A percentile compares a stretch with the other conserved stretches of the same genome.
phyloP scores from a whole-genome alignment of 2,888 invertebrate genomes.

The Sympetrum striolatum region DNA sequence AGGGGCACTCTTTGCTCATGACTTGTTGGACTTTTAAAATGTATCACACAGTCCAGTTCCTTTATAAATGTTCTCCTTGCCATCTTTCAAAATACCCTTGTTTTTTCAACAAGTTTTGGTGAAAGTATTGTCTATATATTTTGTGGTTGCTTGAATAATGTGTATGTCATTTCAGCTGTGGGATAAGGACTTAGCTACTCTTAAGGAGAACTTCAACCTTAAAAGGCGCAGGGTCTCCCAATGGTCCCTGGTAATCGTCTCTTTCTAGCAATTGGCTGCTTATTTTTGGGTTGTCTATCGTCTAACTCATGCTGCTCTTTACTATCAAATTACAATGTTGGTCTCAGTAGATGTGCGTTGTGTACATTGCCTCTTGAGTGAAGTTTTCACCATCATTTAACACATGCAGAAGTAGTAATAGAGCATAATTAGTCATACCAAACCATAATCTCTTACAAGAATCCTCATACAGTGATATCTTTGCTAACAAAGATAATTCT shows the following conservation, averaged over 20 bases:
- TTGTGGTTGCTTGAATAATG: background rate
- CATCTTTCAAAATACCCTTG: too few species aligned
- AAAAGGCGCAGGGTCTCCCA: conserved; percentile 84
- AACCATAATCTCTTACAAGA: background rate
- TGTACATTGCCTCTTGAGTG: background rate
- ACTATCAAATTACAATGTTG: background rate
- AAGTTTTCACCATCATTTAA: background rate
- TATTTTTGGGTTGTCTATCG: background rate
- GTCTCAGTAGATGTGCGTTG: background rate
- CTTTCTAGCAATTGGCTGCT: conserved; percentile 7
- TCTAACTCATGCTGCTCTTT: background rate
- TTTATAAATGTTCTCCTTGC: too few species aligned
- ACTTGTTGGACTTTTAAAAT: too few species aligned
- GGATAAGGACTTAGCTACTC: conserved; percentile 87
- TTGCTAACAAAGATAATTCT: too few species aligned
- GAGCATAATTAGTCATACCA: background rate
- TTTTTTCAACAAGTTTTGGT: background rate
- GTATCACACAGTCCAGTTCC: too few species aligned
- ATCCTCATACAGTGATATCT: background rate
- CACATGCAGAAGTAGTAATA: background rate
- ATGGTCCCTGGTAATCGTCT: conserved; percentile 76
- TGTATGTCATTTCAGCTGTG: conserved; percentile 69
- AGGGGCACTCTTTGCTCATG: too few species aligned
- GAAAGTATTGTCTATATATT: background rate
- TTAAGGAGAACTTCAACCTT: conserved; percentile 81